phyloP scores from a whole-genome alignment of 2,113 vertebrate species.

The Datnioides undecimradiatus region DNA sequence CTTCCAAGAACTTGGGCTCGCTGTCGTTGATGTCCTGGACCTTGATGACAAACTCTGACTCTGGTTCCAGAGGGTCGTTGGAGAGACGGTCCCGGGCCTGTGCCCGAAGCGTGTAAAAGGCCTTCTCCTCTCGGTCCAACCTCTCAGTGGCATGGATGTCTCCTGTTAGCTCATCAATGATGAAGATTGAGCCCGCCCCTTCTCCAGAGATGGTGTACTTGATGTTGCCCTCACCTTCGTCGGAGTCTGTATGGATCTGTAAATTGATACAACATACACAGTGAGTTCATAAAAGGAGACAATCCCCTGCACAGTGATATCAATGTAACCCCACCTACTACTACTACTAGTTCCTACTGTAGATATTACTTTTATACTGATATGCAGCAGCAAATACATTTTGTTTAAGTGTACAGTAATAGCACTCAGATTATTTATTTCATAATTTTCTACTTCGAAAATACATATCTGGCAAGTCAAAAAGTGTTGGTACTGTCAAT shows the following conservation, averaged over 20 bases:
- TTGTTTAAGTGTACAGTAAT: background rate
- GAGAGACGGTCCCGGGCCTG: slow-evolving; percentile 92
- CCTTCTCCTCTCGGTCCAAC: slow-evolving; percentile 95
- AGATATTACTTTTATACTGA: background rate
- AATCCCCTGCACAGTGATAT: background rate
- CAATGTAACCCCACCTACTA: too few species aligned
- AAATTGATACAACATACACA: slow-evolving; percentile 29
- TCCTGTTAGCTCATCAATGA: slow-evolving; percentile 95
- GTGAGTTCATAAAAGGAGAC: background rate
- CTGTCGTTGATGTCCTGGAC: slow-evolving; percentile 99
- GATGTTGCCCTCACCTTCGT: slow-evolving; percentile 96
- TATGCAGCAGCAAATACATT: background rate
- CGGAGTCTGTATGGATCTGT: slow-evolving; percentile 98
- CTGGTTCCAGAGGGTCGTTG: slow-evolving; percentile 91
- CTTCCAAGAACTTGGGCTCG: slow-evolving; percentile 96
- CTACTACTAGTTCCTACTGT: too few species aligned
- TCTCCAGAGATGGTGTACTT: slow-evolving; percentile 99
- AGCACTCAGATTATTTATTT: background rate
- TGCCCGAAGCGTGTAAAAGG: slow-evolving; percentile 94
- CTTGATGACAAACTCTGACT: slow-evolving; percentile 99
- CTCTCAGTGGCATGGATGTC: slow-evolving; percentile 98
- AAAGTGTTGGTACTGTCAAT: background rate
- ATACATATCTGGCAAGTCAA: background rate
- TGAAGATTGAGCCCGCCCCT: slow-evolving; percentile 95
- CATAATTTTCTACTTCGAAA: too few species aligned